Percentiles rank a stretch among this genome's conserved stretches.
These are phyloP conservation scores for Aphelinus certus DNA, from an alignment of 1,140 invertebrate genomes.

Conservation along the genomic window DNA sequence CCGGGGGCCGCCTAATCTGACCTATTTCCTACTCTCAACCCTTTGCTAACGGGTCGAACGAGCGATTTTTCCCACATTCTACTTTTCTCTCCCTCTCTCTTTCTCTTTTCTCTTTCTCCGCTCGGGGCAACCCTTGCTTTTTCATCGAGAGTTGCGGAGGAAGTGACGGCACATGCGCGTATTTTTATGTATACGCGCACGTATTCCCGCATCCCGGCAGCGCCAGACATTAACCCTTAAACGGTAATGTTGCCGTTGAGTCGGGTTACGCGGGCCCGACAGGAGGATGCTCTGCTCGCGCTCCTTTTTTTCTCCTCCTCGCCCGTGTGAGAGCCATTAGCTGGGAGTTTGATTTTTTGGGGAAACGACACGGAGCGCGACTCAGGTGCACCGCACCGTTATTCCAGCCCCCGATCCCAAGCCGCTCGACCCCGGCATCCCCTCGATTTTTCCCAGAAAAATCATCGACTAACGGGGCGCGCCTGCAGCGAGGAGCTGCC, in stretches of 20 bases:
- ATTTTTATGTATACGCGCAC: no score
- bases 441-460: no score
- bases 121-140: not conserved
- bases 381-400: no score
- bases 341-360: no score
- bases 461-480: no score
- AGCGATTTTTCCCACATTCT: conserved; percentile 46
- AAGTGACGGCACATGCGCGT: conserved; percentile 24
- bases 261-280: conserved; percentile 1
- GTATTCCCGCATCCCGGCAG: no score
- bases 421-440: no score
- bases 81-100: conserved; percentile 18
- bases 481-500: no score
- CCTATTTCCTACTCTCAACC: conserved; percentile 37
- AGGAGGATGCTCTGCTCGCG: not conserved
- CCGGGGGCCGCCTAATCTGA: conserved; percentile 33
- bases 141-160: conserved; percentile 6
- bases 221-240: conserved; percentile 36
- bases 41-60: conserved; percentile 44
- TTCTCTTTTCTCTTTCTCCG: not conserved
- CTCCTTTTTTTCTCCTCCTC: not conserved
- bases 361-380: no score
- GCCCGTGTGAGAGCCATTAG: not conserved
- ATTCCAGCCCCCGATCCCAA: no score
- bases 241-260: conserved; percentile 35